A percentile compares a stretch with the other conserved stretches of the same genome.
Evolutionary conservation across 1,140 invertebrate genomes (phyloP).

Genomic region (Drosophila dunni): DNA sequence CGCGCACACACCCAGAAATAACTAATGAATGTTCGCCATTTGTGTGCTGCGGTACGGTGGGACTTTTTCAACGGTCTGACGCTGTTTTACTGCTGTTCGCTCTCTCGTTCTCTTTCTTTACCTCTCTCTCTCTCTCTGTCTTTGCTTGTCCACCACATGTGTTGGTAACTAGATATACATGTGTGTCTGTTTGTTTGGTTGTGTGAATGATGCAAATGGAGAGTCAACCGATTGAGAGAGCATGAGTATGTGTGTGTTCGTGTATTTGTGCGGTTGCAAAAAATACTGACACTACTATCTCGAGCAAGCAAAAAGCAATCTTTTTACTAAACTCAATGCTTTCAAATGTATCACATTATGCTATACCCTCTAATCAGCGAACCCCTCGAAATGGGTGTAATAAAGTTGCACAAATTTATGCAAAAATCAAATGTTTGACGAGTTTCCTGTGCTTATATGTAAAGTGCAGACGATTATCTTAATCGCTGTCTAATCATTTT

Average conservation of each 20-base stretch:
- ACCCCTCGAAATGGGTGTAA: not conserved
- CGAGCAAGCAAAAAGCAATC: constrained; percentile 38
- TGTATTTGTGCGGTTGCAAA: constrained; percentile 16
- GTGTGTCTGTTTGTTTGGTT: constrained; percentile 1
- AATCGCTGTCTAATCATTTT: no score
- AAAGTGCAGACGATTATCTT: no score
- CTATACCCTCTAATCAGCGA: not conserved
- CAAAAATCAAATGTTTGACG: no score
- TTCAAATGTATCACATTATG: constrained; percentile 18
- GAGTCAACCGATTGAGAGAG: constrained; percentile 2
- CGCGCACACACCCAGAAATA: constrained; percentile 38
- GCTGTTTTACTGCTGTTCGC: constrained; percentile 42
- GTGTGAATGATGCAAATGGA: constrained; percentile 22
- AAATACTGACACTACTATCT: constrained; percentile 37
- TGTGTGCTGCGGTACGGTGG: constrained; percentile 12
- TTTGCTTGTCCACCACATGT: not conserved
- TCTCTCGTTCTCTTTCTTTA: constrained; percentile 14
- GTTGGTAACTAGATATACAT: not conserved
- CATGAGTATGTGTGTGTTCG: not conserved
- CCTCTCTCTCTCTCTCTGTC: constrained; percentile 13
- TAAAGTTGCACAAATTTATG: not conserved
- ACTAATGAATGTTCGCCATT: constrained; percentile 62
- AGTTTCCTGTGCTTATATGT: no score
- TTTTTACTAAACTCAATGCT: constrained; percentile 29
- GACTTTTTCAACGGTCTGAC: constrained; percentile 38